Base-by-base conservation (phyloP, 2,888 invertebrate genomes). In the Cloeon dipterum region DNA sequence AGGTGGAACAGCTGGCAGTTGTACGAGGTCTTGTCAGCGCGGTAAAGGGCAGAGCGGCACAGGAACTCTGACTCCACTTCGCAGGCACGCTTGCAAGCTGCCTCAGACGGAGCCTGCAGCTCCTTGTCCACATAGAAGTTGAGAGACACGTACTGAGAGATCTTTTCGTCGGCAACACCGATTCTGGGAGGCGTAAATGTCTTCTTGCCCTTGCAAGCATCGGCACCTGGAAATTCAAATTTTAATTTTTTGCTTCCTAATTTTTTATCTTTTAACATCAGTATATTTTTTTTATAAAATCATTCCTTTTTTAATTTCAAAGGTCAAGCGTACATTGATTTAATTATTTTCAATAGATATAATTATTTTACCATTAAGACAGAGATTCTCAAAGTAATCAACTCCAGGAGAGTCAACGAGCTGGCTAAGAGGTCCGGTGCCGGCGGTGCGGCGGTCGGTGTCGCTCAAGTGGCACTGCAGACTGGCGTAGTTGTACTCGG, bases 101-200 rank as follows among this genome's bases (percentile, higher is more conserved):
- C 70, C 50, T 86, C 81, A 40, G 78, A 83, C 42, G 81, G 83
- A 36, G 86, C 76, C 69, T 72, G 48, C 37, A 89, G 59, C 52
- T 89, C 88, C 61, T 89, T 89, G 57, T 89, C 89, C 5, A 81
- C 79, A 58, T 89, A 89, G 56, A 88, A 89, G 53, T 89, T 85
- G 1, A 89, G 62, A 1, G 81, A 78, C 1, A 85, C 88, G 54
- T 86, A 89, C 53, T 88, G 88, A 0, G 88, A 77, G 17, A 89
- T 81, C 57, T 86, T 83, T 54, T 86, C 83, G 46, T 85, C 83
- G 2, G 86, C 79, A 7, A 89, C 83, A 32, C 88, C 88, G 46
- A 88, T 74, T 46, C 82, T 68, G 7, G 88, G 85, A 40, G 74
- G 69, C 44, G 75, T 72, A 62, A 76, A 88, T 39, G 70, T 61